Base-by-base conservation (phyloP, 2,797 vertebrate genomes). In the Ctenosaura bakeri region DNA sequence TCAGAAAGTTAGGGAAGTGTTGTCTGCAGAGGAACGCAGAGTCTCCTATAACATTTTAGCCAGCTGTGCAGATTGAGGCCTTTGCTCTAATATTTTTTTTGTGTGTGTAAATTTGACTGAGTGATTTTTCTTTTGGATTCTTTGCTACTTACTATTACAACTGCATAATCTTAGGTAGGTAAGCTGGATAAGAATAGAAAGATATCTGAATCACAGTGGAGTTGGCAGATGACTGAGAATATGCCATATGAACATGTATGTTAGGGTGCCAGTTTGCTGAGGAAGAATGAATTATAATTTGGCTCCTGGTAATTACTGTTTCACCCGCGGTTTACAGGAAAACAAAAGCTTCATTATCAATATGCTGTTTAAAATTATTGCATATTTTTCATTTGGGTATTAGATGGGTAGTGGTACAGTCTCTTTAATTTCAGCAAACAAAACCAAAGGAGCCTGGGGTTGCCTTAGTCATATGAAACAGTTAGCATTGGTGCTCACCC, bases 1-100 rank as follows among this genome's bases (percentile, higher is more conserved):
- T 59, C 76, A 94, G 91, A 89, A 86, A 69, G 6, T 86, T 86
- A 77, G 54, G 84, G 74, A 89, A 83, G 12, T 92, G 14, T 64
- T 81, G 42, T 64, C 20, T 35, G 2, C 46, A 42, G 52, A 82
- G 2, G 14, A 52, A 66, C 14, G 13, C 5, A n/a, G 13, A 82
- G 32, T 80, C 54, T 80, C 22, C 2, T 24, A 78, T 69, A 71
- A 38, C 26, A 54, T 78, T 77, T 84, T 84, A 89, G 82, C 26
- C 42, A 87, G n/a, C 54, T 83, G 32, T 83, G 80, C 66, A 64
- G 24, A 74, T 87, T 77, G 74, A 85, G 62, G 62, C 38, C 24
- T 76, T 76, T 22, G 24, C n/a, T 66, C 35, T 46, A 22, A 52
- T 66, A n/a, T n/a, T n/a, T 90, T 54, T 26, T 64, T 74, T 52